Conservation (phyloP, 2,113 vertebrate species). For the Callospermophilus lateralis region DNA sequence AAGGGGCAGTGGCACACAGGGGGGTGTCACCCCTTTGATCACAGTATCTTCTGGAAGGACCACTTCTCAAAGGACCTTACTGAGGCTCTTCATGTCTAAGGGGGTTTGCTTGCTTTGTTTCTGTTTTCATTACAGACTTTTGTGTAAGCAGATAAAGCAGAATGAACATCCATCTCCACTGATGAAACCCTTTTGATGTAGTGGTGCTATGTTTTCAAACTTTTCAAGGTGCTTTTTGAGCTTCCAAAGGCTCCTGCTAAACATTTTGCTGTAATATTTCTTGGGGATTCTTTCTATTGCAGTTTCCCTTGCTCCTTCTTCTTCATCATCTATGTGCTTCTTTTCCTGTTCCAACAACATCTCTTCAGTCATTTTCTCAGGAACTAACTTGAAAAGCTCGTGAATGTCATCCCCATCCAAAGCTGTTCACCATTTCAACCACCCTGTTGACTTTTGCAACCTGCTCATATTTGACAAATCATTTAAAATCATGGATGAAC, state of each 20-base stretch:
- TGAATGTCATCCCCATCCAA: background rate
- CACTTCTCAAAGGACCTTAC: background rate
- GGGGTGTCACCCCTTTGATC: background rate
- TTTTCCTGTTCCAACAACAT: rapidly evolving
- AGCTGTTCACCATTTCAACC: background rate
- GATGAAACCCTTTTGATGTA: background rate
- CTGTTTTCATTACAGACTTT: background rate
- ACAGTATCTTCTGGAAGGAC: too few relatives aligned
- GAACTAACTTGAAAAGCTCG: background rate
- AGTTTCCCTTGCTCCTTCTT: background rate
- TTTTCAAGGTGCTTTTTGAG: too few relatives aligned
- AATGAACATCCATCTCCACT: too few relatives aligned
- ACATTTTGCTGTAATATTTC: background rate
- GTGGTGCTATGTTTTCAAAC: background rate
- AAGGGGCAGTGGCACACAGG: rapidly evolving
- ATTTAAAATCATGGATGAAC: background rate
- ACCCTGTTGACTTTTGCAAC: background rate
- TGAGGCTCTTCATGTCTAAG: background rate
- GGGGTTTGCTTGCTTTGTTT: background rate
- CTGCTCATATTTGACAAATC: background rate
- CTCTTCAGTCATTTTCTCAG: background rate
- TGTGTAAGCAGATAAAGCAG: background rate
- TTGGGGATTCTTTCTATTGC: background rate
- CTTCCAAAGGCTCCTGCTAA: background rate
- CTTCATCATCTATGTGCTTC: background rate